These are phyloP conservation scores for Anguilla anguilla DNA, from an alignment of 2,797 vertebrate species.

Conservation along the genomic window DNA sequence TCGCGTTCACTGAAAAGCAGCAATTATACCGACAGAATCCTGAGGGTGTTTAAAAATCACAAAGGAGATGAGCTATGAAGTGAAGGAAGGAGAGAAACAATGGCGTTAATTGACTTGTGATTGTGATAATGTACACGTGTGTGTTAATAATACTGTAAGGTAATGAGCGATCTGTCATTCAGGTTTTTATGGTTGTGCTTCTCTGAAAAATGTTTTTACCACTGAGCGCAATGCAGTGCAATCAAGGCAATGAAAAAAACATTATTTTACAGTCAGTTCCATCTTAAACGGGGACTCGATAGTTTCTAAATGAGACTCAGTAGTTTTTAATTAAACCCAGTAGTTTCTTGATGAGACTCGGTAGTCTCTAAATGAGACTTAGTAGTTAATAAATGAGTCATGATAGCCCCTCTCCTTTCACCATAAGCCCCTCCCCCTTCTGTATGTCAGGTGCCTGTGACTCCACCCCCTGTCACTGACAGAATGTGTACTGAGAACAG, in stretches of 20 bases:
- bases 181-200: no score
- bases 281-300: not conserved
- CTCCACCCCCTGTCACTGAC: no score
- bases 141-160: not conserved
- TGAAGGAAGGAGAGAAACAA: not conserved
- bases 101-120: not conserved
- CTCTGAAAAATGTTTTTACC: not conserved
- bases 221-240: not conserved
- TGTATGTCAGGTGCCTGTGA: no score
- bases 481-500: no score
- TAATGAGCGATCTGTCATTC: not conserved
- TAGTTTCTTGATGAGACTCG: not conserved
- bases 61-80: not conserved
- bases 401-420: no score
- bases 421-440: no score
- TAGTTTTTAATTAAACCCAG: not conserved
- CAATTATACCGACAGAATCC: not conserved
- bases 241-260: not conserved
- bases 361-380: not conserved
- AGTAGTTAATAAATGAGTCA: not conserved
- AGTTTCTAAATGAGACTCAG: not conserved
- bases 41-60: not conserved
- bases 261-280: not conserved
- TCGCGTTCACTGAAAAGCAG: not conserved
- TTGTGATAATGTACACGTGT: not conserved